phyloP scores from a whole-genome alignment of 1,140 invertebrate genomes.

The Artemia franciscana region DNA sequence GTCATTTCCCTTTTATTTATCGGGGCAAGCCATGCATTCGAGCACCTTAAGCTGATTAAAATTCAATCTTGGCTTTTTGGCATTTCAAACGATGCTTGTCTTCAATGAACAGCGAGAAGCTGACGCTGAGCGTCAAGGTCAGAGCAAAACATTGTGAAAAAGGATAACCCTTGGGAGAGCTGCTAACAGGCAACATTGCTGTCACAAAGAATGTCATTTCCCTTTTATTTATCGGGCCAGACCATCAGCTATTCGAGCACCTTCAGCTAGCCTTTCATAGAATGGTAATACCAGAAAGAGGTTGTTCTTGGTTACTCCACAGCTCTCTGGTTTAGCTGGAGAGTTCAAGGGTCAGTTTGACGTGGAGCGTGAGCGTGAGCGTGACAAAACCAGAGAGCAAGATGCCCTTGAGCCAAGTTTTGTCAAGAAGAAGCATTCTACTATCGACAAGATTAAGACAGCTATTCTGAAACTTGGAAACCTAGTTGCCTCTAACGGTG shows the following conservation, averaged over 20 bases:
- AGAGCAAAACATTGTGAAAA: too few relatives aligned
- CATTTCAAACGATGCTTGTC: too few relatives aligned
- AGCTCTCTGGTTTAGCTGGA: slow-evolving; percentile 4
- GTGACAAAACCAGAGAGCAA: slow-evolving; percentile 3
- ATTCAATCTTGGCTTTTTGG: too few relatives aligned
- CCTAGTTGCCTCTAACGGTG: neutral
- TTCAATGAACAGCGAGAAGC: too few relatives aligned
- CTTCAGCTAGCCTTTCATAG: slow-evolving; percentile 12
- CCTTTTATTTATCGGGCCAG: too few relatives aligned
- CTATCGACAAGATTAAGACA: slow-evolving; percentile 7
- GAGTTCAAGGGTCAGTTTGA: slow-evolving; percentile 11
- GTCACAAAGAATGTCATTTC: too few relatives aligned
- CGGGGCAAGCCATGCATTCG: too few relatives aligned
- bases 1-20: too few relatives aligned
- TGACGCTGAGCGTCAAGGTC: too few relatives aligned
- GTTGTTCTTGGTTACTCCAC: slow-evolving; percentile 11
- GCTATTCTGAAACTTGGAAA: slow-evolving; percentile 4
- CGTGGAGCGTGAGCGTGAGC: slow-evolving; percentile 2
- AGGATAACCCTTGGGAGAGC: too few relatives aligned
- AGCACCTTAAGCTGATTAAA: too few relatives aligned
- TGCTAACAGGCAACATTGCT: too few relatives aligned
- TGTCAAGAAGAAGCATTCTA: slow-evolving; percentile 5
- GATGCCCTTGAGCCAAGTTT: slow-evolving; percentile 5
- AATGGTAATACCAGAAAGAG: slow-evolving; percentile 11
- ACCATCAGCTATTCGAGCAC: slow-evolving; percentile 12